Evolutionary conservation across 2,888 invertebrate species (phyloP), one percentile per base, ranked within the genome.

Genomic region (Parnassius apollo): DNA sequence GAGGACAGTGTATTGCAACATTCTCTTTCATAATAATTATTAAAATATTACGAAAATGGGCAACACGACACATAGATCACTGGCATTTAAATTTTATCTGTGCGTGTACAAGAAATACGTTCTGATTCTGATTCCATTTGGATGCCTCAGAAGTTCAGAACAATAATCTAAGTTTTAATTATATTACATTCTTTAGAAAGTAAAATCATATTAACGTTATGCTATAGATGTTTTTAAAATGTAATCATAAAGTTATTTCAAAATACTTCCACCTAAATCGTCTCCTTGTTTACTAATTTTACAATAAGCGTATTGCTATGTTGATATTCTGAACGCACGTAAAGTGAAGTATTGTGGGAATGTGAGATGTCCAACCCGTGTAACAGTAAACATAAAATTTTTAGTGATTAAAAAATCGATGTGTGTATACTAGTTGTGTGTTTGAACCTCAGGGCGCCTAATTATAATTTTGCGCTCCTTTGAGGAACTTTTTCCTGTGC

Each of bases 351-450:
- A 68, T 22, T 25, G 82, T 83, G 75, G 76, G 82, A 80, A 80
- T 83, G 80, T 81, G 78, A 71, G 78, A 82, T 84, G 80, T 77
- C 72, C 78, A 75, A 77, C 76, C 76, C 77, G 75, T 75, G 77
- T 75, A 82, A 82, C 81, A 85, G 83, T 89, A 90, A 90, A 88
- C 86, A 89, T 82, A 83, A 81, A 85, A 84, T 81, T 77, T 83
- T 78, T 79, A 79, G 76, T 80, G 78, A 81, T 81, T 76, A 73
- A 72, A 81, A 84, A 83, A 86, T 86, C 83, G 70, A 88, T 88
- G 88, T 82, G 75, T 78, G 77, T 76, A 77, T 85, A 83, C 79
- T 71, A 77, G 70, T 76, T 75, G 71, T 70, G 76, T 73, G 74
- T 76, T 79, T 59, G 13, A 64, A 68, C 76, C 77, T 76, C 76